These are phyloP conservation scores for Apteryx mantelli DNA, from an alignment of 2,113 vertebrate genomes.

Conservation along the genomic window DNA sequence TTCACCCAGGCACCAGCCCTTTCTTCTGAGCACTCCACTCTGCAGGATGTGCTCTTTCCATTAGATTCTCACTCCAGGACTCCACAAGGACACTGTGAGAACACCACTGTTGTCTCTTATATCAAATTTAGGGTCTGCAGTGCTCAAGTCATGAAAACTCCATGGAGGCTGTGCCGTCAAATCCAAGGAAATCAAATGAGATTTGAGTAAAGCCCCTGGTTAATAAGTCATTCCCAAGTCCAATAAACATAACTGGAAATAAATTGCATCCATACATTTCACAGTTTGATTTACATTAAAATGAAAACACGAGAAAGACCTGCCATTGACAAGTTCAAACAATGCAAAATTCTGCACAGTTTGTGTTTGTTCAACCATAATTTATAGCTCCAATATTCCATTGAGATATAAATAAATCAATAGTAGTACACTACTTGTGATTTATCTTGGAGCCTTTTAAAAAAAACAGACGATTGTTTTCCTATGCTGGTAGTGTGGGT, in stretches of 20 bases:
- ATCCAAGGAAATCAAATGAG: slow-evolving; percentile 67
- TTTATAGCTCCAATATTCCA: slow-evolving; percentile 58
- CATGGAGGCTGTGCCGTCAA: slow-evolving; percentile 39
- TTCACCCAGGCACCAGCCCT: slow-evolving; percentile 36
- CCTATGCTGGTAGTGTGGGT: background rate
- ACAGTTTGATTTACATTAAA: slow-evolving; percentile 71
- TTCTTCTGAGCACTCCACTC: background rate
- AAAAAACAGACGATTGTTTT: slow-evolving; percentile 37
- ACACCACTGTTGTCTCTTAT: slow-evolving; percentile 42
- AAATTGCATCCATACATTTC: slow-evolving; percentile 69
- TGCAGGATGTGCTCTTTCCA: slow-evolving; percentile 39
- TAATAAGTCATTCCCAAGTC: slow-evolving; percentile 62
- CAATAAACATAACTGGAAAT: slow-evolving; percentile 70
- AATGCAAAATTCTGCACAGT: slow-evolving; percentile 48
- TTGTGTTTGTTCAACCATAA: slow-evolving; percentile 46
- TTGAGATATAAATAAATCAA: slow-evolving; percentile 66
- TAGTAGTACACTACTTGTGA: slow-evolving; percentile 22
- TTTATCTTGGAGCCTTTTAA: slow-evolving; percentile 31
- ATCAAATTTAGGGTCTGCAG: slow-evolving; percentile 40
- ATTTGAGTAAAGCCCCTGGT: slow-evolving; percentile 60
- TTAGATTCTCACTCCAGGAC: slow-evolving; percentile 25
- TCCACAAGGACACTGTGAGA: slow-evolving; percentile 45
- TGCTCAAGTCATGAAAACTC: slow-evolving; percentile 32
- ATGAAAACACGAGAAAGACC: slow-evolving; percentile 42
- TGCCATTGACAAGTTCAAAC: slow-evolving; percentile 59